Evolutionary conservation across 2,888 invertebrate genomes (phyloP), one percentile per base, ranked within the genome.

Genomic region (Habrosyne pyritoides): DNA sequence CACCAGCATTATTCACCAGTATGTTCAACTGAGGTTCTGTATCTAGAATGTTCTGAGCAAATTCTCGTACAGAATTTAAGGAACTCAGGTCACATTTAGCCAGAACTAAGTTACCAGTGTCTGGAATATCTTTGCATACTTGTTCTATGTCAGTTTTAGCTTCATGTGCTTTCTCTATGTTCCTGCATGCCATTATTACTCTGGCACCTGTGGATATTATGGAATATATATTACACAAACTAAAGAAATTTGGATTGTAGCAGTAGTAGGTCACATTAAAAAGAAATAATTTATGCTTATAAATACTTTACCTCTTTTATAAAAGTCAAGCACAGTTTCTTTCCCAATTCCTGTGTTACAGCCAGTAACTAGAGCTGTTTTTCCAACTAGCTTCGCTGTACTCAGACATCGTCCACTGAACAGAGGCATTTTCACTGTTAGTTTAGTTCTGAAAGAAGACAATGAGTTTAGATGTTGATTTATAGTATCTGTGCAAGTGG

Each of bases 1-100:
- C 92, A 0, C 96, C 96, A 5, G 95, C 96, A 81, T 96, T 96
- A 69, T 96, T 96, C 0, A 96, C 93, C 2, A 96, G 86, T 54
- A 96, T 87, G 69, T 96, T 93, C 6, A 96, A 91, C 56, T 92
- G 89, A 0, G 88, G 71, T 83, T 96, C 95, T 0, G 91, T 93
- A 28, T 93, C 86, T 21, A 94, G 60, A n/a, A 94, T 76, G 53
- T 78, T 84, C 59, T 91, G 83, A 12, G 94, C 94, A 71, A 95
- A 96, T 56, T 93, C 89, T 42, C 94, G 75, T 0, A 96, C 93
- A n/a, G 95, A 95, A 14, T 86, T 86, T 33, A 95, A 75, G 7
- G 94, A 94, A 12, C 89, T 83, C 2, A 96, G 87, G 75, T 96
- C 94, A 81, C 94, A 89, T 77, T 93, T 85, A 10, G 91, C 87